A percentile compares a stretch with the other conserved stretches of the same genome.
These are phyloP conservation scores for Pygmarrhopalites habei DNA, from an alignment of 1,140 invertebrate species.

Conservation along the genomic window DNA sequence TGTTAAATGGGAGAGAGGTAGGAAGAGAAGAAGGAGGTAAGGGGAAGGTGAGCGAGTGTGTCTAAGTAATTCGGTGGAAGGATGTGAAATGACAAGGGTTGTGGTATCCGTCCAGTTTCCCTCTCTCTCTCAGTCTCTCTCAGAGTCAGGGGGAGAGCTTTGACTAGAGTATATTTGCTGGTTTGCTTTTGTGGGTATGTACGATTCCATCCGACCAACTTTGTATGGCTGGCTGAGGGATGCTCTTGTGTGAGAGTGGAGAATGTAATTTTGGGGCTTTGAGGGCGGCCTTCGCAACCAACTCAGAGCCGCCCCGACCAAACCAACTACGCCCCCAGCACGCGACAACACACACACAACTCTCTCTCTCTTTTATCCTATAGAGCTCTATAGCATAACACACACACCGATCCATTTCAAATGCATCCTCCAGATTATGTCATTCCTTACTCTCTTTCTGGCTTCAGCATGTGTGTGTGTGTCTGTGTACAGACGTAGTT, in stretches of 20 bases:
- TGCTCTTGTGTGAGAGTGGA: no score
- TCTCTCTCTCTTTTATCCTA: no score
- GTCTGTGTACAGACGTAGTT: no score
- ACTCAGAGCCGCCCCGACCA: slow-evolving; percentile 9
- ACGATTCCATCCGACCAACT: no score
- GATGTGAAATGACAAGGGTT: slow-evolving; percentile 20
- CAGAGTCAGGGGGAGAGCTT: neutral
- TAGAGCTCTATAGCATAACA: no score
- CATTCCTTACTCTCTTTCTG: no score
- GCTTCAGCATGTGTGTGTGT: no score
- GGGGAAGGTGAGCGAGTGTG: slow-evolving; percentile 1
- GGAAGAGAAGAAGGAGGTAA: neutral
- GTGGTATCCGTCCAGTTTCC: slow-evolving; percentile 7
- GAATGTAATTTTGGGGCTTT: neutral
- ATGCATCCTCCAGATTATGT: no score
- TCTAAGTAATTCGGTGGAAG: slow-evolving; percentile 5
- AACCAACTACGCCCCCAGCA: slow-evolving; percentile 34
- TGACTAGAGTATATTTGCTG: neutral
- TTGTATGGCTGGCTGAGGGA: no score
- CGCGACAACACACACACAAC: slow-evolving; percentile 29
- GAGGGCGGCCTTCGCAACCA: slow-evolving; percentile 8
- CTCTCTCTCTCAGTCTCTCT: slow-evolving; percentile 14
- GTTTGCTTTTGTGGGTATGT: neutral
- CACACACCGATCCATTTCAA: no score
- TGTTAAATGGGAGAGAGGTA: neutral